A percentile compares a stretch with the other conserved stretches of the same genome.
Evolutionary conservation across 2,888 invertebrate species (phyloP).

Genomic region (Cryptocephalus primarius): DNA sequence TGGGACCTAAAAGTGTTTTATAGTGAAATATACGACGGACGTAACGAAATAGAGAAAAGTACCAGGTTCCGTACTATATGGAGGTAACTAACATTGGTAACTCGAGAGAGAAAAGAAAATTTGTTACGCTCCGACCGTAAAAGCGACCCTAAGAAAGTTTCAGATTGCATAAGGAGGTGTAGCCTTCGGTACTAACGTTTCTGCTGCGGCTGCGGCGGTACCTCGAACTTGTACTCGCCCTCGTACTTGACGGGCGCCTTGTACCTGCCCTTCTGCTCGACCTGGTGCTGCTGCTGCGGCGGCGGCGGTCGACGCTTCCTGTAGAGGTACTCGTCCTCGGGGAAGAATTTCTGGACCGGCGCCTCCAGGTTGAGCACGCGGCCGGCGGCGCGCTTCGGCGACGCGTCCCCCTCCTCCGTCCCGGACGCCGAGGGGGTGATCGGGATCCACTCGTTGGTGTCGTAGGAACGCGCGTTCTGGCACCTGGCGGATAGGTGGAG

Average conservation of each 20-base stretch:
- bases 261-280: constrained; percentile 7
- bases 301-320: constrained; percentile 20
- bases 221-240: constrained; percentile 24
- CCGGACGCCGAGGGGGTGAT: constrained; percentile 27
- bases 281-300: constrained; percentile 24
- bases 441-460: constrained; percentile 46
- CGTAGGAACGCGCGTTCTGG: constrained; percentile 22
- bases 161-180: too few relatives aligned
- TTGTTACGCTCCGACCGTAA: too few relatives aligned
- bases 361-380: constrained; percentile 30
- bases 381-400: constrained; percentile 23
- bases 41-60: too few relatives aligned
- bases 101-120: too few relatives aligned
- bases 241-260: constrained; percentile 7
- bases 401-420: constrained; percentile 6
- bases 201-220: constrained; percentile 16
- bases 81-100: too few relatives aligned
- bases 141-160: too few relatives aligned
- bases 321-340: constrained; percentile 21
- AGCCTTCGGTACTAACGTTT: too few relatives aligned
- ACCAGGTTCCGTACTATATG: too few relatives aligned
- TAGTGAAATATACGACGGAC: too few relatives aligned
- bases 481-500: not conserved
- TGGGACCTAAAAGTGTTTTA: not conserved
- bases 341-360: constrained; percentile 23